Conservation (phyloP, 2,113 vertebrate species). For the Onychostoma macrolepis region DNA sequence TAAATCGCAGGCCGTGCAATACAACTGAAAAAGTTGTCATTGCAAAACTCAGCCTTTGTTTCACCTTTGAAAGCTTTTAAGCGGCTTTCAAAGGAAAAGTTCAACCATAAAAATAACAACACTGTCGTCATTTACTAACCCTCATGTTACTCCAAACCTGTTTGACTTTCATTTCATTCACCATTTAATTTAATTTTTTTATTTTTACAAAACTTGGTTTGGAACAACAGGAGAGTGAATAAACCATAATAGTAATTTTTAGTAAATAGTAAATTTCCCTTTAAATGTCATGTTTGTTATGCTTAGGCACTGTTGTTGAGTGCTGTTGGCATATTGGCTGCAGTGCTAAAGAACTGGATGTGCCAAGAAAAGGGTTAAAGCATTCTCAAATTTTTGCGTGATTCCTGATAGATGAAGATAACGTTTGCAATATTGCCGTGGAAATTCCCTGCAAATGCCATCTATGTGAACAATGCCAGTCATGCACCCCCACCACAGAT, state of each 20-base stretch:
- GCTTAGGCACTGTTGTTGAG: background rate
- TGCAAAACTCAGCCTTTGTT: background rate
- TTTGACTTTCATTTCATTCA: background rate
- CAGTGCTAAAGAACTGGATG: background rate
- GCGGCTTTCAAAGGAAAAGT: background rate
- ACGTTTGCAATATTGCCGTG: background rate
- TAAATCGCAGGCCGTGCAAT: background rate
- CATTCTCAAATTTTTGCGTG: background rate
- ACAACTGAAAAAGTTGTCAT: background rate
- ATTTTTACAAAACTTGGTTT: background rate
- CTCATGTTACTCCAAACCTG: background rate
- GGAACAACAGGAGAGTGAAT: background rate
- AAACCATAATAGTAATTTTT: background rate
- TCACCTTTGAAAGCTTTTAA: background rate
- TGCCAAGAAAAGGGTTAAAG: background rate
- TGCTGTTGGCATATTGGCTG: slow-evolving; percentile 17
- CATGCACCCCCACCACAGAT: slow-evolving; percentile 4
- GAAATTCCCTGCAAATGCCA: slow-evolving; percentile 30
- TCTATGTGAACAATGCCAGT: slow-evolving; percentile 41
- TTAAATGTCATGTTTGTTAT: background rate
- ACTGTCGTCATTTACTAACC: background rate
- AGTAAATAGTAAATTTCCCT: too few species aligned
- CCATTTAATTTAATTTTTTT: background rate
- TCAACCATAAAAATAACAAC: background rate
- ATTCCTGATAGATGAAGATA: background rate